Base-by-base conservation (phyloP, 2,888 invertebrate species). In the Spisula subtruncata region DNA sequence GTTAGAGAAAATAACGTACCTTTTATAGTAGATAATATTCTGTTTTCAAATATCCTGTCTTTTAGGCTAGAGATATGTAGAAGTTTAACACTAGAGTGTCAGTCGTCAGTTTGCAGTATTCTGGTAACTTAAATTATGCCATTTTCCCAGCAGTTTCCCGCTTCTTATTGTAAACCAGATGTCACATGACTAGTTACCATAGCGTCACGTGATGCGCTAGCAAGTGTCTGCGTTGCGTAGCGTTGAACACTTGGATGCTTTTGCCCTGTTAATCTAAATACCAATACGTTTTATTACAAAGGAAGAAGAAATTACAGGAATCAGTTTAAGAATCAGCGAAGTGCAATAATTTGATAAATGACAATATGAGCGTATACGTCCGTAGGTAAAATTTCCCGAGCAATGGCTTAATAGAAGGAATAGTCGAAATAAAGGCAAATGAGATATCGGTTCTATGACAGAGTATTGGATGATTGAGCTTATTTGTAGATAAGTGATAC, bases 261-360 rank as follows among this genome's bases (percentile, higher is more conserved):
- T 16, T 32, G 75, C 16, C 32, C 35, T 6, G 75, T 35, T 75
- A 75, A 75, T 75, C 75, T 75, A 75, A 75, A 75, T 75, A 75
- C 75, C 75, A 75, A 75, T 75, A 75, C 75, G 32, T 32, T 35
- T 75, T 35, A 75, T 75, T 75, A 75, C 75, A 75, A 75, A 75
- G 35, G 75, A 75, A 75, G 35, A 75, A 75, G 35, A 32, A 35
- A 75, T 75, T 75, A 75, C 32, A 18, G 32, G 35, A 75, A 75
- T 75, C 75, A 75, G 75, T 75, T 75, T 35, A 75, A 35, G 75
- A 75, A 75, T 75, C 75, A 35, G 35, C 75, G 75, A 75, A 6
- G 18, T 75, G 35, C n/a, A 32, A 32, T 75, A 75, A 75, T 75
- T 32, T 75, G 75, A 75, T 75, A 75, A 35, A 75, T 75, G 75